These are phyloP conservation scores for Jordanella pulchra DNA, from an alignment of 2,797 vertebrate species.

Conservation along the genomic window DNA sequence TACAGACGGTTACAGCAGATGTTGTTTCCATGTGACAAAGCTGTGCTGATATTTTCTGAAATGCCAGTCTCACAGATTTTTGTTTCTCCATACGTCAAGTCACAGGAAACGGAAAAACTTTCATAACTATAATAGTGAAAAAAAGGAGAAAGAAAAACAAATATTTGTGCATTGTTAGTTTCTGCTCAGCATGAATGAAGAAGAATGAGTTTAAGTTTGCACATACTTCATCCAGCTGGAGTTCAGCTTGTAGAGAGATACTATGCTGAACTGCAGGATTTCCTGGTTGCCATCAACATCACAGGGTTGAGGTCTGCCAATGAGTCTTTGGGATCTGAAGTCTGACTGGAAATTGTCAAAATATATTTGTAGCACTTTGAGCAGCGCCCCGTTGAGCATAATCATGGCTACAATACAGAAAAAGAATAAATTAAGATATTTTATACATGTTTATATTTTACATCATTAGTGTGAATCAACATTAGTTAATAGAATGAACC, in stretches of 20 bases:
- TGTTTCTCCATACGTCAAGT: conserved; percentile 57
- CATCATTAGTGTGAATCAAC: not conserved
- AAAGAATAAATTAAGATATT: conserved; percentile 14
- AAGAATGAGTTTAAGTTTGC: not conserved
- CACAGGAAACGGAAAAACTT: conserved; percentile 73
- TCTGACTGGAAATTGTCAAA: conserved; percentile 78
- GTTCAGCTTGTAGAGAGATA: conserved; percentile 69
- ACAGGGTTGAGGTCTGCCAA: not conserved
- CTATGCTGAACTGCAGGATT: conserved; percentile 71
- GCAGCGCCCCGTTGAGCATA: conserved; percentile 64
- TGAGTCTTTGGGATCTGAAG: conserved; percentile 46
- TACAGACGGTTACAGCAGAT: conserved; percentile 78
- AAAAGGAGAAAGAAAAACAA: conserved; percentile 1
- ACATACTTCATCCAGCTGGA: conserved; percentile 66
- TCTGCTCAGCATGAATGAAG: not conserved
- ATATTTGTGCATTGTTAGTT: not conserved
- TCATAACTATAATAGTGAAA: conserved; percentile 58
- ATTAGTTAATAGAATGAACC: not conserved
- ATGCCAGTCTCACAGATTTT: conserved; percentile 61
- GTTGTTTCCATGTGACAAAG: conserved; percentile 62
- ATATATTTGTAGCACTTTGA: conserved; percentile 70
- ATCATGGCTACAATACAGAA: conserved; percentile 53
- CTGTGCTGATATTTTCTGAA: conserved; percentile 78
- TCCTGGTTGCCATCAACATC: conserved; percentile 51
- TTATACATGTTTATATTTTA: not conserved